phyloP scores from a whole-genome alignment of 2,113 vertebrate genomes.

The Alces alces region DNA sequence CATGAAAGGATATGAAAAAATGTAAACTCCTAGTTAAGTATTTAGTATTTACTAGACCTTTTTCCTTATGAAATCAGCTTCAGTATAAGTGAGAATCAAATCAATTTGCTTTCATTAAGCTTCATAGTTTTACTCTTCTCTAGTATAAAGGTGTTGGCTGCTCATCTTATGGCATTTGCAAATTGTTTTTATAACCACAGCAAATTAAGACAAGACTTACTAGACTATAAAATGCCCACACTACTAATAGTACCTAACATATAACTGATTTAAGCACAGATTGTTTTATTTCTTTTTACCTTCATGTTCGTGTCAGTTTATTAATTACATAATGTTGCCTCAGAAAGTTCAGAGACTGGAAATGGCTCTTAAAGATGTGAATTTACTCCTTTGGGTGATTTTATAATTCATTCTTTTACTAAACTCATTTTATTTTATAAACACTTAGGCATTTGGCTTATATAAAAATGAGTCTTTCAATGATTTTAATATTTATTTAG shows the following conservation, averaged over 20 bases:
- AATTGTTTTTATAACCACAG: not conserved
- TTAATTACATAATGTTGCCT: not conserved
- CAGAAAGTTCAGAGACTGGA: not conserved
- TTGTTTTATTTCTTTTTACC: not conserved
- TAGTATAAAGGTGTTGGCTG: not conserved
- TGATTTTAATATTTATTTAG: not conserved
- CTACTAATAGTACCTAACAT: not conserved
- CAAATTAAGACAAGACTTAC: not conserved
- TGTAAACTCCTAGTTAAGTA: not conserved
- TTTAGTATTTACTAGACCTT: not conserved
- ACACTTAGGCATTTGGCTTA: not conserved
- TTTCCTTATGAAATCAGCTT: not conserved
- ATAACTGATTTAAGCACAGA: not conserved
- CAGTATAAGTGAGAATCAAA: not conserved
- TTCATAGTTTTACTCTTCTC: not conserved
- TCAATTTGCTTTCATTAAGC: not conserved
- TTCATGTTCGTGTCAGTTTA: not conserved
- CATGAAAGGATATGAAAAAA: not conserved
- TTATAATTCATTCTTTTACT: not conserved
- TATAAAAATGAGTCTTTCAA: not conserved
- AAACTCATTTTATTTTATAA: not conserved
- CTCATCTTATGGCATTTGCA: not conserved
- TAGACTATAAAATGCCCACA: not conserved
- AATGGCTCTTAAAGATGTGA: not conserved
- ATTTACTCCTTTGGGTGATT: not conserved